phyloP scores from a whole-genome alignment of 2,113 vertebrate species.

The Oncorhynchus kisutch region DNA sequence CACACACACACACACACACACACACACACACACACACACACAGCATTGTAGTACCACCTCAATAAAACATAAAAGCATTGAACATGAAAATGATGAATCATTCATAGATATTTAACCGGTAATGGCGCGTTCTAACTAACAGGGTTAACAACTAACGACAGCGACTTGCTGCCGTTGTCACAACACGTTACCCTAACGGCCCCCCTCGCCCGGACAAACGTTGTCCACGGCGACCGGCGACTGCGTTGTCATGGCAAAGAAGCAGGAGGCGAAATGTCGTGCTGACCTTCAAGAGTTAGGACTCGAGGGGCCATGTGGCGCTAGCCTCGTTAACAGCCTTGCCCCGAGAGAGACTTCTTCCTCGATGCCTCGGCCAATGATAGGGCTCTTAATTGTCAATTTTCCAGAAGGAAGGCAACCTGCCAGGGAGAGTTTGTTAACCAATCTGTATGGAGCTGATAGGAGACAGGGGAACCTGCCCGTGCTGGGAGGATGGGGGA shows the following conservation, averaged over 20 bases:
- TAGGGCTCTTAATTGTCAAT: constrained; percentile 44
- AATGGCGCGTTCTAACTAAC: too few relatives aligned
- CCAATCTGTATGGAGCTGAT: constrained; percentile 5
- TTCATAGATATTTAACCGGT: constrained; percentile 49
- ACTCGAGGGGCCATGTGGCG: constrained; percentile 23
- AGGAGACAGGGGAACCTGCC: background rate
- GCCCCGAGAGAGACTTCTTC: constrained; percentile 48
- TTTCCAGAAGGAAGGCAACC: constrained; percentile 29
- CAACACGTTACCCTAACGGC: constrained; percentile 40
- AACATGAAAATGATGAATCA: constrained; percentile 51
- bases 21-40: background rate
- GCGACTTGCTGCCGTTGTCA: constrained; percentile 19
- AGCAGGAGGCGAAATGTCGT: constrained; percentile 36
- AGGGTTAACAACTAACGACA: constrained; percentile 41
- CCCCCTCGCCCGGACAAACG: background rate
- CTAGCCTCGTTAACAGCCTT: constrained; percentile 26
- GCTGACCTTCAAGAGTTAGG: constrained; percentile 62
- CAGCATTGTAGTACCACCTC: background rate
- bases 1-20: background rate
- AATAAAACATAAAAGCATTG: constrained; percentile 59
- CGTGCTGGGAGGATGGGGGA: background rate
- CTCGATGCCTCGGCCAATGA: constrained; percentile 31
- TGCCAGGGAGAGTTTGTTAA: constrained; percentile 7
- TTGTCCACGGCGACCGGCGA: constrained; percentile 27
- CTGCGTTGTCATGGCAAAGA: constrained; percentile 33